These are phyloP conservation scores for Belgica antarctica DNA, from an alignment of 2,888 invertebrate genomes.

Conservation along the genomic window DNA sequence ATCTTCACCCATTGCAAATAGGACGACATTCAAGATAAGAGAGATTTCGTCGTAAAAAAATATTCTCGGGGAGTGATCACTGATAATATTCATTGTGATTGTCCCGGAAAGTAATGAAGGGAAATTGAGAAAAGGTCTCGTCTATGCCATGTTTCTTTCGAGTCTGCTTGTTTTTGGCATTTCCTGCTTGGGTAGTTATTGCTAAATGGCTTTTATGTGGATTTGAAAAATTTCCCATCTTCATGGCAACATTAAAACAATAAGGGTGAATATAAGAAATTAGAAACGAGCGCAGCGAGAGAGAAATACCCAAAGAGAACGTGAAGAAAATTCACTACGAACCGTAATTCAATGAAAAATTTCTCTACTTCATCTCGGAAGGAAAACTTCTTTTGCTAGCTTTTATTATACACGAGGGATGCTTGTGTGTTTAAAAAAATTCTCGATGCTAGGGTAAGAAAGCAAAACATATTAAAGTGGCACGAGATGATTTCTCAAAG, in stretches of 20 bases:
- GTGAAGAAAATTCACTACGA: conserved; percentile 29
- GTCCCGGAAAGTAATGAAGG: not conserved
- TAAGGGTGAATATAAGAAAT: conserved; percentile 26
- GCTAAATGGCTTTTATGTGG: conserved; percentile 17
- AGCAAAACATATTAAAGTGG: conserved; percentile 5
- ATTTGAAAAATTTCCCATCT: conserved; percentile 2
- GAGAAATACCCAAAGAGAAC: not conserved
- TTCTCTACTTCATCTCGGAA: conserved; percentile 7
- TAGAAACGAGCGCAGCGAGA: not conserved
- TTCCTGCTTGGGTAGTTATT: conserved; percentile 33
- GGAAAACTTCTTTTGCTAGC: not conserved
- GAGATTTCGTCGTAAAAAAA: conserved; percentile 22
- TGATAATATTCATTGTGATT: conserved; percentile 1
- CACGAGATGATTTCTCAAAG: not conserved
- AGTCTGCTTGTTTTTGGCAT: too few species aligned
- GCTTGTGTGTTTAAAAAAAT: conserved; percentile 28
- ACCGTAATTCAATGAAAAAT: conserved; percentile 26
- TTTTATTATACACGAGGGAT: conserved; percentile 42
- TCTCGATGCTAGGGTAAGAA: conserved; percentile 3
- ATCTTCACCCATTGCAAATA: not conserved
- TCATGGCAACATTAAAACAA: conserved; percentile 33
- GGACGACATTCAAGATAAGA: conserved; percentile 9
- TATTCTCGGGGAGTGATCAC: conserved; percentile 21
- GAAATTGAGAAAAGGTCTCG: not conserved
- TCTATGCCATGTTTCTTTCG: conserved; percentile 16